Evolutionary conservation across 2,113 vertebrate genomes (phyloP), one percentile per base, ranked within the genome.

Genomic region (Pongo abelii): DNA sequence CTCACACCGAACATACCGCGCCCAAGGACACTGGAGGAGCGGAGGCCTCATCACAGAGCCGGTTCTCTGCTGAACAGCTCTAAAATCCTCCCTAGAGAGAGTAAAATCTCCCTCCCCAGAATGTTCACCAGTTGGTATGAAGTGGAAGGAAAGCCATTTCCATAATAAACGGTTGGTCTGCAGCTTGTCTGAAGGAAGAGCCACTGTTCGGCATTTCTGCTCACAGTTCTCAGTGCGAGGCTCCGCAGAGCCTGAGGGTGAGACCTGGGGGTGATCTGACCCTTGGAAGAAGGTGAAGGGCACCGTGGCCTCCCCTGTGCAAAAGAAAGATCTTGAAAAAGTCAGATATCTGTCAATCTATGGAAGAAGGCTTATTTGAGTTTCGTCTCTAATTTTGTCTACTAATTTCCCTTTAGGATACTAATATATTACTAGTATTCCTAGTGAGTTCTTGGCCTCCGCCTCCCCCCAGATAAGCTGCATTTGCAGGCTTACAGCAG

Each of bases 161-260:
- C 43, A 50, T 16, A 52, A 20, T 43, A 77, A 80, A 50, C 6
- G 6, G 23, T 32, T 57, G 11, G 55, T 75, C 14, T 40, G 78
- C 67, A 57, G 22, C 55, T 64, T 79, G 8, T 64, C 67, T 46
- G 52, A 35, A 83, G 57, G 43, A 72, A 78, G 23, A 3, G 55
- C 25, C 46, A 23, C 43, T 43, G 3, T 35, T 52, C 50, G 23
- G 23, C 2, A 46, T 46, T 35, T 57, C 17, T 75, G 5, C 23
- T 64, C 40, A 57, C 2, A 50, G 46, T 85, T 59, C 74, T 89
- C 18, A 6, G 20, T 25, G 17, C 3, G 16, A 3, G 57, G 85
- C 43, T 35, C 38, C 40, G 25, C n/a, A 77, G 16, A 89, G 4
- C 11, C 2, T 6, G 27, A 38, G 8, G 67, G 27, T 0, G 0